Evolutionary conservation across 2,797 vertebrate genomes (phyloP).

Genomic region (Naso thynnoides): DNA sequence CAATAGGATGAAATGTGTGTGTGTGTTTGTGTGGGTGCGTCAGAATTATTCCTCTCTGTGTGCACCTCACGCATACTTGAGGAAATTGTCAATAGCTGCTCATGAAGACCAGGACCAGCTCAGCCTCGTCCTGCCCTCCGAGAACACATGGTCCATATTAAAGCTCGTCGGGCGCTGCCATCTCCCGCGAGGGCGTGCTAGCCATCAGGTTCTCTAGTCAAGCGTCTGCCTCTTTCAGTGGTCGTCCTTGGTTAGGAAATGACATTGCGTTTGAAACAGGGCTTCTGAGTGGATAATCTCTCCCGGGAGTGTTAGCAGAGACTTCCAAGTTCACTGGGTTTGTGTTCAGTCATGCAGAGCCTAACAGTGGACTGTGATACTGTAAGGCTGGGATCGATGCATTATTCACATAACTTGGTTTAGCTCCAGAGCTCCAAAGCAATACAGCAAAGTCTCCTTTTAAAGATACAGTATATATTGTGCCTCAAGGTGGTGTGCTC

Average conservation of each 20-base stretch:
- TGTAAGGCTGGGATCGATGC: constrained; percentile 69
- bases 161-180: constrained; percentile 40
- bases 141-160: constrained; percentile 75
- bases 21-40: constrained; percentile 21
- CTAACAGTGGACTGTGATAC: constrained; percentile 69
- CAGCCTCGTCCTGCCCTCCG: constrained; percentile 25
- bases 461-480: constrained; percentile 33
- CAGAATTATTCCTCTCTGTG: constrained; percentile 53
- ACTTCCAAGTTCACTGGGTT: constrained; percentile 73
- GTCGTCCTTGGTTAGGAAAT: constrained; percentile 67
- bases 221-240: constrained; percentile 51
- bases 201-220: constrained; percentile 38
- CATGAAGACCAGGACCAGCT: constrained; percentile 47
- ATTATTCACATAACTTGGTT: constrained; percentile 78
- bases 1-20: constrained; percentile 40
- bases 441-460: constrained; percentile 42
- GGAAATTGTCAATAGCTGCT: constrained; percentile 82
- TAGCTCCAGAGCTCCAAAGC: constrained; percentile 49
- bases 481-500: constrained; percentile 4
- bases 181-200: constrained; percentile 38
- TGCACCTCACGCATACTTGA: constrained; percentile 77
- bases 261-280: constrained; percentile 66
- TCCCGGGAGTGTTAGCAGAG: constrained; percentile 59
- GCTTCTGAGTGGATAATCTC: constrained; percentile 66
- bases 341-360: constrained; percentile 74